Base-by-base conservation (phyloP, 2,888 invertebrate genomes). In the Polia nebulosa region DNA sequence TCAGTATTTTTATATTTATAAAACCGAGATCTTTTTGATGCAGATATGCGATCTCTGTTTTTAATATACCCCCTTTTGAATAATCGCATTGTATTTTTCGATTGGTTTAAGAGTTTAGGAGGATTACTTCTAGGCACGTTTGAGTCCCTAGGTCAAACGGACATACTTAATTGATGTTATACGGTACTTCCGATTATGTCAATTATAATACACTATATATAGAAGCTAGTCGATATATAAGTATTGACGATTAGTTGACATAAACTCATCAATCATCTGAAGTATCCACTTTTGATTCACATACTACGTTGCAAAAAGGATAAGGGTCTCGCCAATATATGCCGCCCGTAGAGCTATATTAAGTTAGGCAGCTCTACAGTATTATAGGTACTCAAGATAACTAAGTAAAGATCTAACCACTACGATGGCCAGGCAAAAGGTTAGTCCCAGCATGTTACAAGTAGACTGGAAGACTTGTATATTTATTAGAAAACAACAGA, bases 221-320 rank as follows among this genome's bases (percentile, higher is more conserved):
- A 92, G 90, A 89, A 91, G 92, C 91, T 94, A 91, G n/a, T 93
- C 90, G 92, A 93, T 91, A 93, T 93, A 85, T 93, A 93, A 93
- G 91, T 91, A 93, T 92, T 91, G 95, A 88, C 93, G 78, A 78
- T 84, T 85, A 88, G 94, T 94, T 94, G 93, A 90, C 93, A 93
- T 94, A 92, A 95, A 93, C 95, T 93, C 93, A 96, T n/a, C n/a
- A n/a, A n/a, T n/a, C n/a, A n/a, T n/a, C n/a, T n/a, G n/a, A n/a
- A n/a, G n/a, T n/a, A n/a, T n/a, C n/a, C n/a, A n/a, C n/a, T n/a
- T n/a, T n/a, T n/a, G n/a, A n/a, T n/a, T n/a, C n/a, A n/a, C n/a
- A n/a, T n/a, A n/a, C n/a, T n/a, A n/a, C n/a, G n/a, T n/a, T n/a
- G n/a, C n/a, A n/a, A n/a, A n/a, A n/a, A n/a, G n/a, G n/a, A n/a